Conservation (phyloP, 2,888 invertebrate genomes). For the Pseudococcus jackbeardsleyi region DNA sequence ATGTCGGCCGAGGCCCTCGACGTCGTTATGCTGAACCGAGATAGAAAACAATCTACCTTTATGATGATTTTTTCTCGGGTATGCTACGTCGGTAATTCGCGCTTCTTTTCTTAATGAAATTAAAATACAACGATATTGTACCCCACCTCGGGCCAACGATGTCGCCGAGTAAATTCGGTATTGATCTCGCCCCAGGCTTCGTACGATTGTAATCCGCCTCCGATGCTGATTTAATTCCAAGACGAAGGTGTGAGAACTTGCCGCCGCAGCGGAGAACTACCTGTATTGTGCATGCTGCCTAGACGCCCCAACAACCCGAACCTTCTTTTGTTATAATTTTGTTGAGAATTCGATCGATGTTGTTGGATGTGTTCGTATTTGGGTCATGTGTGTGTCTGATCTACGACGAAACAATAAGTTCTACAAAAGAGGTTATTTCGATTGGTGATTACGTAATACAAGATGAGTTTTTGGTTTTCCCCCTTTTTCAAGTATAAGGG, state of each 20-base stretch:
- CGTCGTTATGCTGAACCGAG: background rate
- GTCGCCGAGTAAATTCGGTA: constrained; percentile 22
- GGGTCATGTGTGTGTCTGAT: background rate
- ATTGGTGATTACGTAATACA: too few species aligned
- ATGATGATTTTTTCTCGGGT: background rate
- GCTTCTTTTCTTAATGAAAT: constrained; percentile 4
- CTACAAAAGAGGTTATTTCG: too few species aligned
- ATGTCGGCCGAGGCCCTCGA: background rate
- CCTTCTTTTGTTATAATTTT: background rate
- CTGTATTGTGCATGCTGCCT: background rate
- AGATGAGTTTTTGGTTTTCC: too few species aligned
- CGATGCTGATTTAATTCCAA: background rate
- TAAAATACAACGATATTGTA: background rate
- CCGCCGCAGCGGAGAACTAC: background rate
- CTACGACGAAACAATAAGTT: too few species aligned
- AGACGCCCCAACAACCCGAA: background rate
- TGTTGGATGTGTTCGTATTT: background rate
- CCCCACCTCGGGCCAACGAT: background rate
- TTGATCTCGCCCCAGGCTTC: background rate
- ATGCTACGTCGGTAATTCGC: background rate
- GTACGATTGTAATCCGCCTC: background rate
- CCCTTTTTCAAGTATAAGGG: too few species aligned
- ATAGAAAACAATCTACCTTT: background rate
- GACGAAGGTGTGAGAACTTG: background rate
- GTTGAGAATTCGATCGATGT: background rate